Evolutionary conservation across 2,113 vertebrate genomes (phyloP).

Genomic region (Gobius niger): DNA sequence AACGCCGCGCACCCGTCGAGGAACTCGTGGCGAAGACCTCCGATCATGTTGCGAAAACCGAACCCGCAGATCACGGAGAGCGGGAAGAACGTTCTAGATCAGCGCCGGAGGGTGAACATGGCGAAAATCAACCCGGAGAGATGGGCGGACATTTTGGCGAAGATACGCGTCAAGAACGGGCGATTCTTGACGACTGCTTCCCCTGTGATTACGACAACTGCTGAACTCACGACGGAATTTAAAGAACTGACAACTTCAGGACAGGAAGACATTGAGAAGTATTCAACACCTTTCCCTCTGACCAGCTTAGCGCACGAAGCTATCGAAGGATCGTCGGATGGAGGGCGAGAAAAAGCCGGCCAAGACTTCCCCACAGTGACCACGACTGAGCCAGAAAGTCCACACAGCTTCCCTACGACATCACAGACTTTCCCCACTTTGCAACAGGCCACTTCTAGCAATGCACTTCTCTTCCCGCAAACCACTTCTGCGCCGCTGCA

Average conservation of each 20-base stretch:
- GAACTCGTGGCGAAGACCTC: constrained; percentile 61
- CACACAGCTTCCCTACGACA: neutral
- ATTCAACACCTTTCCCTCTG: neutral
- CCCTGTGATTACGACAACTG: constrained; percentile 15
- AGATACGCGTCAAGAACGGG: constrained; percentile 80
- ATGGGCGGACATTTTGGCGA: constrained; percentile 90
- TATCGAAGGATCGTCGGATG: constrained; percentile 68
- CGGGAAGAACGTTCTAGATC: constrained; percentile 74
- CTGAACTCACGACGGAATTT: constrained; percentile 30
- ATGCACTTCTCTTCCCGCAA: constrained; percentile 42
- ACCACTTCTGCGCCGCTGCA: constrained; percentile 62
- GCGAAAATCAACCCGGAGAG: constrained; percentile 85
- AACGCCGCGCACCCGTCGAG: constrained; percentile 52
- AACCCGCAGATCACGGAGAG: constrained; percentile 57
- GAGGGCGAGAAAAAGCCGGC: constrained; percentile 47
- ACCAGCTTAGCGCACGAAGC: constrained; percentile 21
- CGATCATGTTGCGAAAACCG: constrained; percentile 18
- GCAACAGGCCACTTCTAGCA: constrained; percentile 33
- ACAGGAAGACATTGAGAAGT: neutral
- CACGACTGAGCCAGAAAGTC: neutral
- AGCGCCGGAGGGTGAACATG: constrained; percentile 77
- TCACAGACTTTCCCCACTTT: neutral
- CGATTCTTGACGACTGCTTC: constrained; percentile 57
- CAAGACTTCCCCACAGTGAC: constrained; percentile 16
- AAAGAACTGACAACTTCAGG: constrained; percentile 15